These are phyloP conservation scores for Harpagoxenus sublaevis DNA, from an alignment of 2,888 invertebrate species.

Conservation along the genomic window DNA sequence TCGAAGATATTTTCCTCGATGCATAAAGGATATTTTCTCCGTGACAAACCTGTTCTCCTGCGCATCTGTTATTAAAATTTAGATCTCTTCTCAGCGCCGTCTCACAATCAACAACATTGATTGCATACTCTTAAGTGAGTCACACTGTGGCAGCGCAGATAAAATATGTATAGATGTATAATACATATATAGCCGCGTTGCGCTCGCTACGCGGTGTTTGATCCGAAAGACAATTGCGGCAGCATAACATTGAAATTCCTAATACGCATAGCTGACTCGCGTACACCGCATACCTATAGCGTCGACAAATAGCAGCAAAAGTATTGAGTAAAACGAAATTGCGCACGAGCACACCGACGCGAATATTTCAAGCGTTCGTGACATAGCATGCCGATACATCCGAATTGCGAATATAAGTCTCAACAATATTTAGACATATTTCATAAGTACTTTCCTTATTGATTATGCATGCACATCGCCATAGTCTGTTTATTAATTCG, in stretches of 20 bases:
- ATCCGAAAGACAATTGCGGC: constrained; percentile 62
- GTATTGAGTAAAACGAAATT: constrained; percentile 43
- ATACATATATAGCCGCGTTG: constrained; percentile 12
- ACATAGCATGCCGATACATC: neutral
- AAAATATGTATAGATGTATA: constrained; percentile 13
- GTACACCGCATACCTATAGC: constrained; percentile 59
- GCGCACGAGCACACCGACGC: constrained; percentile 19
- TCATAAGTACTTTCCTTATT: neutral
- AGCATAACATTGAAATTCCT: constrained; percentile 65
- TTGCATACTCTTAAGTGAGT: constrained; percentile 54
- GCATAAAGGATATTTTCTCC: neutral
- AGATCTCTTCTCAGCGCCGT: neutral
- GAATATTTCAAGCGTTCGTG: constrained; percentile 9
- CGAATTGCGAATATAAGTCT: neutral
- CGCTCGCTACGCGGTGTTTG: constrained; percentile 29
- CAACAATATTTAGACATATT: neutral
- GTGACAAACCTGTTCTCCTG: neutral
- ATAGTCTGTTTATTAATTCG: constrained; percentile 4
- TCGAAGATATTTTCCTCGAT: neutral
- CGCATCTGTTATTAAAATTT: constrained; percentile 24
- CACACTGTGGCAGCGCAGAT: constrained; percentile 35
- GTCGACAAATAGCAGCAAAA: constrained; percentile 59
- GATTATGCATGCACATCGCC: constrained; percentile 5
- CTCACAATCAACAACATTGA: constrained; percentile 37
- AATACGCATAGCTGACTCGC: constrained; percentile 60